Evolutionary conservation across 2,797 vertebrate species (phyloP).

Genomic region (Bradypodion ventrale): DNA sequence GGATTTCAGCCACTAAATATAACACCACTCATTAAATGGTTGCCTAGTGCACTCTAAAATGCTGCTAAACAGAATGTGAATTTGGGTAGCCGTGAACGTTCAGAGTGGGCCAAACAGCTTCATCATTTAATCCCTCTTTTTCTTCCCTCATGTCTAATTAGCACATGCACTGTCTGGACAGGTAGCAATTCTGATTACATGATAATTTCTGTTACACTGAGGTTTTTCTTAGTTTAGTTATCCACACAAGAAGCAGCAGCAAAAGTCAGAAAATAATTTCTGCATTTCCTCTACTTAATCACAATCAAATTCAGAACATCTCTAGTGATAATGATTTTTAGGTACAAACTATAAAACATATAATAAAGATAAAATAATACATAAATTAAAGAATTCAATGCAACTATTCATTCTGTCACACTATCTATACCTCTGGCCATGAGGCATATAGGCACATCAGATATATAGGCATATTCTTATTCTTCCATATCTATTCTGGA

Average conservation of each 20-base stretch:
- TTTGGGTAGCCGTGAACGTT: background rate
- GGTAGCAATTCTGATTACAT: constrained; percentile 1
- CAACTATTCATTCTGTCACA: background rate
- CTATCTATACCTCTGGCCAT: background rate
- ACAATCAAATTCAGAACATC: background rate
- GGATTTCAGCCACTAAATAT: background rate
- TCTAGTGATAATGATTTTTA: background rate
- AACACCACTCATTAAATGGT: background rate
- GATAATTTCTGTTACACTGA: constrained; percentile 2
- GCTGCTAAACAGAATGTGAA: background rate
- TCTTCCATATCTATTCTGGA: too few species aligned
- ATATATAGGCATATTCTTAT: too few species aligned
- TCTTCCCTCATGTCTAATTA: background rate
- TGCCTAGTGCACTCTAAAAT: background rate
- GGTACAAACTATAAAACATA: background rate
- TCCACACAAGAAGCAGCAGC: background rate
- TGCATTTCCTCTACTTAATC: background rate
- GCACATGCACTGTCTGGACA: background rate
- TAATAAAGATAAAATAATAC: background rate
- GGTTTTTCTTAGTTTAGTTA: constrained; percentile 1
- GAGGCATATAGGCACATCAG: too few species aligned
- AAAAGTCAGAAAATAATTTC: background rate
- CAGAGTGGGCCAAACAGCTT: background rate
- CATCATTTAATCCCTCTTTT: background rate
- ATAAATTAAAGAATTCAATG: background rate